phyloP scores from a whole-genome alignment of 2,797 vertebrate genomes.

The Clarias fuscus region DNA sequence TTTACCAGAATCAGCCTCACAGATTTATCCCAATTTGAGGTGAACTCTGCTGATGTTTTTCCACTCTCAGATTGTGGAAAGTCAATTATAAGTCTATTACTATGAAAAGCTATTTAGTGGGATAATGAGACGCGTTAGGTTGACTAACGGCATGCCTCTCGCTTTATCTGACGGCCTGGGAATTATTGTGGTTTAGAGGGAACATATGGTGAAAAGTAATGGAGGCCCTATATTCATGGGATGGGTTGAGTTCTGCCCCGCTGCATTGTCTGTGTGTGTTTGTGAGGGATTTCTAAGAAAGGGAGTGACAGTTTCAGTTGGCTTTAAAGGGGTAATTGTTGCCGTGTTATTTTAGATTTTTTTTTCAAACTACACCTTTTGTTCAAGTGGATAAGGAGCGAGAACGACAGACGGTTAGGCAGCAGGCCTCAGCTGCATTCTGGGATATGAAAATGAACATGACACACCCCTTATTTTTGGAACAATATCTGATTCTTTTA shows the following conservation, averaged over 20 bases:
- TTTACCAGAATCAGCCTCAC: not conserved
- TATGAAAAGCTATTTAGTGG: slow-evolving; percentile 45
- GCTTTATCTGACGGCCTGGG: slow-evolving; percentile 45
- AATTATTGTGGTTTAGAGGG: slow-evolving; percentile 33
- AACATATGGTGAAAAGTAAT: slow-evolving; percentile 73
- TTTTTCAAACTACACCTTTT: slow-evolving; percentile 56
- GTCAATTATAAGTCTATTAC: slow-evolving; percentile 56
- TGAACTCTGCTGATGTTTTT: not conserved
- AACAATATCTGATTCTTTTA: slow-evolving; percentile 11
- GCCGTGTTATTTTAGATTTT: slow-evolving; percentile 18
- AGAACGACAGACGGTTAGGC: slow-evolving; percentile 78
- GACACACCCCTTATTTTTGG: slow-evolving; percentile 4
- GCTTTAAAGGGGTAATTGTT: slow-evolving; percentile 66
- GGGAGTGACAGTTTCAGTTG: slow-evolving; percentile 64
- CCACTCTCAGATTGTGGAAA: slow-evolving; percentile 33
- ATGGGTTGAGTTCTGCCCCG: slow-evolving; percentile 56
- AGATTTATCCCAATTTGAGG: not conserved
- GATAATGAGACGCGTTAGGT: slow-evolving; percentile 53
- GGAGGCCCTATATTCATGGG: slow-evolving; percentile 80
- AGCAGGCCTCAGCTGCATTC: slow-evolving; percentile 66
- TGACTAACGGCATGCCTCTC: slow-evolving; percentile 39
- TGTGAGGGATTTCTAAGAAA: slow-evolving; percentile 36
- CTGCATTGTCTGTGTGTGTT: slow-evolving; percentile 47
- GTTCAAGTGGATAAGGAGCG: slow-evolving; percentile 76
- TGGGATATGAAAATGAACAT: slow-evolving; percentile 40